Base-by-base conservation (phyloP, 2,888 invertebrate genomes). In the Athetis lepigone region DNA sequence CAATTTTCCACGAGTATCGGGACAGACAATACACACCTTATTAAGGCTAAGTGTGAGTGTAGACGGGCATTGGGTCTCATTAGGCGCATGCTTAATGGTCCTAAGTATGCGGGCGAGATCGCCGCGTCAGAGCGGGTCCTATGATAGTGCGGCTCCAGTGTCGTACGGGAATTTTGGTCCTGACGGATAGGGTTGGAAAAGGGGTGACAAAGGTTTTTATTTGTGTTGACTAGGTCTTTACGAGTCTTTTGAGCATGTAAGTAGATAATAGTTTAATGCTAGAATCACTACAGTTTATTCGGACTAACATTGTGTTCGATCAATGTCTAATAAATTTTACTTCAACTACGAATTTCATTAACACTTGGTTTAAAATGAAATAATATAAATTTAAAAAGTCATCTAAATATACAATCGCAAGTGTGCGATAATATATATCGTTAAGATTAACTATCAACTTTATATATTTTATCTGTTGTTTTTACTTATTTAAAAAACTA, bases 61-160 rank as follows among this genome's bases (percentile, higher is more conserved):
- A 74, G 68, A 72, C 70, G 75, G 80, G 72, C 80, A 73, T 82
- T 83, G 85, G 85, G 78, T 83, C 90, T 92, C 91, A 93, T 93
- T 92, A 93, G 91, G 85, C 77, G 87, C 85, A 88, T 88, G 90
- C 87, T 90, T 93, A 92, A 93, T 93, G 88, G 90, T 85, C 82
- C 87, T 91, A 92, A 92, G 92, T 90, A 92, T 92, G 92, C 92
- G 92, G 91, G 89, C 87, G 83, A 88, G 89, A 90, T 88, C 88
- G 87, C 88, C 82, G 68, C 84, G 81, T 86, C 86, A 84, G 82
- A 72, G 76, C 79, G 75, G 68, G 69, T 75, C 75, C 72, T 77
- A 67, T 69, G 55, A 59, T 82, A 73, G 58, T 25, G 33, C 27
- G 59, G 37, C 0, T 57, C 42, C 75, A 74, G 39, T 72, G 52